These are phyloP conservation scores for Cydia strobilella DNA, from an alignment of 1,140 invertebrate species.

Conservation along the genomic window DNA sequence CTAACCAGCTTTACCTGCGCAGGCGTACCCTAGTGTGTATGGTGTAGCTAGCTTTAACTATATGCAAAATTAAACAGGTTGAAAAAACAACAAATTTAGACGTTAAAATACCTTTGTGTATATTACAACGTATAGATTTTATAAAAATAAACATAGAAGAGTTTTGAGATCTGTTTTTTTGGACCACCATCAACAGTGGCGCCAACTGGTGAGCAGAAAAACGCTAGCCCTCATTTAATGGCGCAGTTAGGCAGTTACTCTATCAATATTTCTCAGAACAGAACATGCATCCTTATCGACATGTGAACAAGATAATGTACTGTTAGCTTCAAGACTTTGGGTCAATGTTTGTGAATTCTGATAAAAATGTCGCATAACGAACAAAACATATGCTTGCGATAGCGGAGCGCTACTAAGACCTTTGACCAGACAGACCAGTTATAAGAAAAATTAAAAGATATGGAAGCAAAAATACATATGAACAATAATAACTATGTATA, in stretches of 20 bases:
- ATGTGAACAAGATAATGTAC: neutral
- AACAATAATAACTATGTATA: neutral
- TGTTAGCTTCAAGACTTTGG: neutral
- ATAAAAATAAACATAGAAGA: no score
- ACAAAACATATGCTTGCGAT: neutral
- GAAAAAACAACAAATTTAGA: no score
- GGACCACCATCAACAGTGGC: no score
- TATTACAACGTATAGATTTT: no score
- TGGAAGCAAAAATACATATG: neutral
- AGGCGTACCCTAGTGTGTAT: no score
- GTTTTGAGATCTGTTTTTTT: no score
- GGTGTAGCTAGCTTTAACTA: no score
- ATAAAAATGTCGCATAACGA: constrained; percentile 13
- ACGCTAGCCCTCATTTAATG: no score
- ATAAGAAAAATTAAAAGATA: neutral
- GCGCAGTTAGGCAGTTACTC: neutral
- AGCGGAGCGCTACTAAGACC: neutral
- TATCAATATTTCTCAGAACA: neutral
- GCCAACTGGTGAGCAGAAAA: no score
- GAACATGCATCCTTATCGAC: neutral
- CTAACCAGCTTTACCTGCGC: no score
- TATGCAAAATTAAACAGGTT: no score
- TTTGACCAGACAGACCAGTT: neutral
- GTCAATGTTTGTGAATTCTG: constrained; percentile 9
- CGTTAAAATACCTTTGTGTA: no score